These are phyloP conservation scores for Elgaria multicarinata DNA, from an alignment of 2,113 vertebrate genomes.

Conservation along the genomic window DNA sequence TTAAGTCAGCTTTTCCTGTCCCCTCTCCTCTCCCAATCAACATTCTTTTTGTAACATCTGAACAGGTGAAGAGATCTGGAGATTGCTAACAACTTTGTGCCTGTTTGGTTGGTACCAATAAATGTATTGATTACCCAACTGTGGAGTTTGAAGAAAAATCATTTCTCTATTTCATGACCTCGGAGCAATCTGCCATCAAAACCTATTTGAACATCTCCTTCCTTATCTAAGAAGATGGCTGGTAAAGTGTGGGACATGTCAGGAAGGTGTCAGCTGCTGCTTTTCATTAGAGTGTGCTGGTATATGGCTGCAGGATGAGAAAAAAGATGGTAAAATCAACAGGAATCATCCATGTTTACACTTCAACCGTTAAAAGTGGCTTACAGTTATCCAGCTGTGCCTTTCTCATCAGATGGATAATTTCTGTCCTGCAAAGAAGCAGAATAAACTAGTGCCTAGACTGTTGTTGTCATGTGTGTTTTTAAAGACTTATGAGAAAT, in stretches of 20 bases:
- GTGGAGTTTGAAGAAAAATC: neutral
- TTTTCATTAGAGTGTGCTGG: conserved; percentile 25
- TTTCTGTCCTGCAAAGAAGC: neutral
- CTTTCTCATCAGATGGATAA: neutral
- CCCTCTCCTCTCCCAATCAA: too few relatives aligned
- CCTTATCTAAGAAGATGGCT: neutral
- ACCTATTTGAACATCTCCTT: neutral
- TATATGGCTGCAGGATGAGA: conserved; percentile 35
- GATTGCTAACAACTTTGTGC: too few relatives aligned
- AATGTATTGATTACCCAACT: neutral
- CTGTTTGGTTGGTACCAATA: too few relatives aligned
- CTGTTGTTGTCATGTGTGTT: neutral
- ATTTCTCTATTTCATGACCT: neutral
- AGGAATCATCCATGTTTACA: conserved; percentile 49
- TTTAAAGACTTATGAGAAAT: neutral
- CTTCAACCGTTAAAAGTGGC: conserved; percentile 56
- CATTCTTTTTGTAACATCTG: too few relatives aligned
- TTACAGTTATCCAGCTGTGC: conserved; percentile 43
- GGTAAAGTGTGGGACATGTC: neutral
- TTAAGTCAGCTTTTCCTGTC: too few relatives aligned
- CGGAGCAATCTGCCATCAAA: neutral
- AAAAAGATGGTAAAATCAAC: conserved; percentile 39
- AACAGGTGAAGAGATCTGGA: too few relatives aligned
- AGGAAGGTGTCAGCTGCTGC: neutral
- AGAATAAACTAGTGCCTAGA: neutral